phyloP scores from a whole-genome alignment of 2,113 vertebrate species.

The Cathartes aura region DNA sequence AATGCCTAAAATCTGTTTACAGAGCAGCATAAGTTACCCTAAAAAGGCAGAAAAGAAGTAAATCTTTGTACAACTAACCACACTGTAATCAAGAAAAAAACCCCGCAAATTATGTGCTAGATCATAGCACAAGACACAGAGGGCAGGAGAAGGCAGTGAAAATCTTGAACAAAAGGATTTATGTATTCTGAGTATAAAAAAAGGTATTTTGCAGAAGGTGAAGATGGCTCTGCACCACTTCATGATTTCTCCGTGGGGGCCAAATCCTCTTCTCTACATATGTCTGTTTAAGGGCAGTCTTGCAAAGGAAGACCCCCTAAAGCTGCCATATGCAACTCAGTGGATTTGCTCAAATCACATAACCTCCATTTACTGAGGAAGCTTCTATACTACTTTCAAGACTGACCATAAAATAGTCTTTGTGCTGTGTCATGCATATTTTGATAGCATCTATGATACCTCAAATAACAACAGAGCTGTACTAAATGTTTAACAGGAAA shows the following conservation, averaged over 20 bases:
- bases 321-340: background rate
- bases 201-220: background rate
- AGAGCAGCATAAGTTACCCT: background rate
- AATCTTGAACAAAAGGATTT: background rate
- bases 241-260: background rate
- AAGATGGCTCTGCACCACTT: background rate
- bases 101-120: background rate
- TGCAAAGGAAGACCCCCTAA: background rate
- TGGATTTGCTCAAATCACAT: background rate
- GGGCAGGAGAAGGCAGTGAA: background rate
- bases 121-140: background rate
- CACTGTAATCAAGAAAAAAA: background rate
- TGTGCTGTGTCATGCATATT: background rate
- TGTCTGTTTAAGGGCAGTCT: background rate
- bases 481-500: background rate
- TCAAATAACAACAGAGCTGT: background rate
- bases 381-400: background rate
- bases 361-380: background rate
- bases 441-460: background rate
- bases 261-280: background rate
- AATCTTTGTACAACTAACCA: background rate
- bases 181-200: background rate
- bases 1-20: background rate
- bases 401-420: background rate
- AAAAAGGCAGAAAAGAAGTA: background rate